Evolutionary conservation across 2,797 vertebrate species (phyloP).

Genomic region (Parambassis ranga): DNA sequence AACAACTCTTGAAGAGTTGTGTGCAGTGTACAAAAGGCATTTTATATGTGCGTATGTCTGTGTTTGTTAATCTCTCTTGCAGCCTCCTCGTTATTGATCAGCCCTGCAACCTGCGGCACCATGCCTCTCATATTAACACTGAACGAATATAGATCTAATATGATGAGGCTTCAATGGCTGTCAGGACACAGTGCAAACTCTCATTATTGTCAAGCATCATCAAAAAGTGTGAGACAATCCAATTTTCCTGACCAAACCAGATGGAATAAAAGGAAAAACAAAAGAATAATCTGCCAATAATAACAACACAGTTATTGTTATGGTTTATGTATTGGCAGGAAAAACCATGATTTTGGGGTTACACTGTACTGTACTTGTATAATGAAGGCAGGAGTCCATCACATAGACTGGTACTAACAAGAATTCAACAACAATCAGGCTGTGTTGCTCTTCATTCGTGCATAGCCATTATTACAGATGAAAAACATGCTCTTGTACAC

Average conservation of each 20-base stretch:
- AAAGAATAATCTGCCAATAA: slow-evolving; percentile 6
- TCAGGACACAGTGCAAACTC: neutral
- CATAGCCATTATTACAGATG: slow-evolving; percentile 9
- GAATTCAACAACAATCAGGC: neutral
- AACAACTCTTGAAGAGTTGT: neutral
- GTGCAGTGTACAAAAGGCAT: neutral
- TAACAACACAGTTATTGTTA: neutral
- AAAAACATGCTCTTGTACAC: neutral
- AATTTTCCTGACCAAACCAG: neutral
- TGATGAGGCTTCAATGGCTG: slow-evolving; percentile 9
- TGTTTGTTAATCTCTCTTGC: slow-evolving; percentile 22
- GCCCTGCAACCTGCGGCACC: neutral
- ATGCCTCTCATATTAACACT: slow-evolving; percentile 40
- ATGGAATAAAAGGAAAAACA: neutral
- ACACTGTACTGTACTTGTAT: neutral
- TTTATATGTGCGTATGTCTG: neutral
- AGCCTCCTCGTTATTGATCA: slow-evolving; percentile 48
- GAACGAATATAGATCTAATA: slow-evolving; percentile 40
- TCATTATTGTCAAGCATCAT: slow-evolving; percentile 35
- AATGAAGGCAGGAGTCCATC: neutral
- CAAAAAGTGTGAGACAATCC: slow-evolving; percentile 5
- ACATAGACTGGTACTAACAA: neutral
- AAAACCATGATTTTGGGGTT: neutral
- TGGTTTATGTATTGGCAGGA: neutral
- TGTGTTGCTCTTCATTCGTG: neutral